Percentiles rank a stretch among this genome's conserved stretches.
Evolutionary conservation across 2,113 vertebrate species (phyloP).

Genomic region (Prolemur simus): DNA sequence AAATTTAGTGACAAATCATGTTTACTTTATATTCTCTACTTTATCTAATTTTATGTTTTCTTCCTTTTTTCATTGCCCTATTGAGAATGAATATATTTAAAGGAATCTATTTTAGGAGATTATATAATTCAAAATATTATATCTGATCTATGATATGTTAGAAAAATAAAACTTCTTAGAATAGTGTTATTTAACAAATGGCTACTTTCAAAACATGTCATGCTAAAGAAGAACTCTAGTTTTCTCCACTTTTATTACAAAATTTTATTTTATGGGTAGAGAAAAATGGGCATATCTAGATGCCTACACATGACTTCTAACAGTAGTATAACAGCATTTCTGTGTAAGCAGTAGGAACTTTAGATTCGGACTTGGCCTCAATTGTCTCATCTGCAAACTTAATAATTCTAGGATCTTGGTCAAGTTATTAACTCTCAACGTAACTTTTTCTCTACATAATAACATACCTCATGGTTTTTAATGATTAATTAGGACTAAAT

Average conservation of each 20-base stretch:
- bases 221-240: background rate
- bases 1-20: conserved; percentile 21
- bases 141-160: background rate
- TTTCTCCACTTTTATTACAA: conserved; percentile 40
- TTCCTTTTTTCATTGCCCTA: conserved; percentile 16
- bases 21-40: conserved; percentile 34
- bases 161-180: conserved; percentile 38
- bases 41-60: conserved; percentile 24
- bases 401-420: conserved; percentile 46
- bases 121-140: conserved; percentile 33
- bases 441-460: background rate
- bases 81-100: conserved; percentile 49
- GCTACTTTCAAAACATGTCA: conserved; percentile 19
- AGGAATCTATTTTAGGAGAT: conserved; percentile 29
- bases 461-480: conserved; percentile 26
- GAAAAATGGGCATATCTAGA: conserved; percentile 36
- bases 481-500: conserved; percentile 43
- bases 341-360: background rate
- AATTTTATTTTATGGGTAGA: conserved; percentile 27
- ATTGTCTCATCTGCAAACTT: conserved; percentile 5
- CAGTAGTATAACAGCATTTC: conserved; percentile 18
- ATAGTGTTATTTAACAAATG: conserved; percentile 4
- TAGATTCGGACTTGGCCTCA: conserved; percentile 27
- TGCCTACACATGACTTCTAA: background rate
- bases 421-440: conserved; percentile 16